These are phyloP conservation scores for Megaustenia siamemsis DNA, from an alignment of 2,888 invertebrate genomes.

Conservation along the genomic window DNA sequence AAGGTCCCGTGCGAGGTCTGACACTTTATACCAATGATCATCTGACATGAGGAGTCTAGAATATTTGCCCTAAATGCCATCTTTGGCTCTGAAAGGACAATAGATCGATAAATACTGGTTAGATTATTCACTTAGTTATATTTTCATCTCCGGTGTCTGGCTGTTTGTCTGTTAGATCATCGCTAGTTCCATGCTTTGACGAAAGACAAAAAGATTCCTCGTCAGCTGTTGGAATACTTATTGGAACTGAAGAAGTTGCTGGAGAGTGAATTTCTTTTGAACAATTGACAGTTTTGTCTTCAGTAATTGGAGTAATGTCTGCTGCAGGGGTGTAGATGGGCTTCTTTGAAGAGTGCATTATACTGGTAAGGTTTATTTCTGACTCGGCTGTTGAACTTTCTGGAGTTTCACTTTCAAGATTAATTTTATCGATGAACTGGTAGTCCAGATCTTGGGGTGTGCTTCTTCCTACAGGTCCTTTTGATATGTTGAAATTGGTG, in stretches of 20 bases:
- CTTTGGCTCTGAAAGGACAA: too few species aligned
- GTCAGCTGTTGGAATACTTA: constrained; percentile 73
- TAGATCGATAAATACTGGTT: too few species aligned
- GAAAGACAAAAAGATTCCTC: constrained; percentile 60
- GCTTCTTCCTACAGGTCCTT: constrained; percentile 15
- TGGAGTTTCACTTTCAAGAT: background rate
- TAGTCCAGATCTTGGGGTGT: constrained; percentile 21
- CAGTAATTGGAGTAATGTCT: background rate
- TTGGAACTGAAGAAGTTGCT: constrained; percentile 59
- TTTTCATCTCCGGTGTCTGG: constrained; percentile 48
- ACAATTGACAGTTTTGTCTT: background rate
- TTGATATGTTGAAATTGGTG: background rate
- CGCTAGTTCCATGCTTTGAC: constrained; percentile 12
- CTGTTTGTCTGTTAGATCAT: constrained; percentile 49
- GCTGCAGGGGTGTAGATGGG: background rate
- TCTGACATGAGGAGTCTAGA: too few species aligned
- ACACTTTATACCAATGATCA: too few species aligned
- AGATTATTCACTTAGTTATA: too few species aligned
- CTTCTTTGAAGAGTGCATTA: background rate
- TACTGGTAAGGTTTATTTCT: background rate
- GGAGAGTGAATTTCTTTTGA: constrained; percentile 9
- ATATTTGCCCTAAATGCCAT: too few species aligned
- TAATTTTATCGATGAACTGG: background rate
- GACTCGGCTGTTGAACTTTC: background rate
- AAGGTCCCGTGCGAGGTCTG: too few species aligned